Evolutionary conservation across 2,888 invertebrate genomes (phyloP).

Genomic region (Volucella inanis): DNA sequence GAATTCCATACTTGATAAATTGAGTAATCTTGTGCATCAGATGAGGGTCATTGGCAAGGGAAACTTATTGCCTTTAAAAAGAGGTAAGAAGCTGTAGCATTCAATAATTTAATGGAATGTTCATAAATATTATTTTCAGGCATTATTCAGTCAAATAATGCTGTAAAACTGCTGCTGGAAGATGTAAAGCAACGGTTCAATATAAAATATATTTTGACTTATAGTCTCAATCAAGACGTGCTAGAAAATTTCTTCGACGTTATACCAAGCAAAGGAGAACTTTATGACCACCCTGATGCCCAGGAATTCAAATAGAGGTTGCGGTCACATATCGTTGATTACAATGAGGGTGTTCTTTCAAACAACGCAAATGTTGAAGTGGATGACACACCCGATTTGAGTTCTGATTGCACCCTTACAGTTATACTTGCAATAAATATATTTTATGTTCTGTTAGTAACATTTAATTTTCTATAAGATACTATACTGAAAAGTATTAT

Average conservation of each 20-base stretch:
- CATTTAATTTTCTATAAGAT: constrained; percentile 5
- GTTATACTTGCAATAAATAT: constrained; percentile 19
- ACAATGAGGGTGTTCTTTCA: constrained; percentile 47
- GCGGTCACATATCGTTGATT: constrained; percentile 24
- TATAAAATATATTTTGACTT: constrained; percentile 49
- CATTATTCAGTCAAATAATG: constrained; percentile 56
- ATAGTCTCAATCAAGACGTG: constrained; percentile 60
- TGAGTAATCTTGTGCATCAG: constrained; percentile 43
- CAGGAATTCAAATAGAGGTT: constrained; percentile 47
- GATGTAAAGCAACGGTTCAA: constrained; percentile 25
- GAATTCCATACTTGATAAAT: constrained; percentile 48
- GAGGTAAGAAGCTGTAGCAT: neutral
- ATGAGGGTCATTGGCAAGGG: constrained; percentile 51
- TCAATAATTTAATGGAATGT: neutral
- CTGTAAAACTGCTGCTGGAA: constrained; percentile 27
- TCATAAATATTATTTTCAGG: constrained; percentile 42
- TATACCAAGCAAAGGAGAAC: constrained; percentile 38
- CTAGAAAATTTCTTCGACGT: constrained; percentile 63
- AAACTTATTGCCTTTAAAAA: constrained; percentile 12
- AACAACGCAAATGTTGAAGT: constrained; percentile 27
- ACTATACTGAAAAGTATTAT: constrained; percentile 3
- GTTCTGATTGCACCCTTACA: constrained; percentile 29
- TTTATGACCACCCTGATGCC: constrained; percentile 55
- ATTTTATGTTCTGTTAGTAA: constrained; percentile 7
- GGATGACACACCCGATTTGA: constrained; percentile 35